These are phyloP conservation scores for Dendrolimus punctatus DNA, from an alignment of 1,140 invertebrate species.

Conservation along the genomic window DNA sequence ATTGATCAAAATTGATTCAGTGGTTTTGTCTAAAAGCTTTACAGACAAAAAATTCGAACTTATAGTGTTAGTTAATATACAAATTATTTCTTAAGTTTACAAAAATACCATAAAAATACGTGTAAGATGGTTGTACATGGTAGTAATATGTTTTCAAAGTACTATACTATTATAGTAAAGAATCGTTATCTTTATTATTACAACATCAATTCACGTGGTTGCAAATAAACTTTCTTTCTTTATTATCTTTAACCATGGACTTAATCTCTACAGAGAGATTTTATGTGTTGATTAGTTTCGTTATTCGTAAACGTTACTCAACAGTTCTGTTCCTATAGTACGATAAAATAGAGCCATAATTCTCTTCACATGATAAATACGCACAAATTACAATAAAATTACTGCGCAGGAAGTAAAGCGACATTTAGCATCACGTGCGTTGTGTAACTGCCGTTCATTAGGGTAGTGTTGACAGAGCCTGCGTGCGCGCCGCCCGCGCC, in stretches of 20 bases:
- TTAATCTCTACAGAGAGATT: neutral
- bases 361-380: conserved; percentile 65
- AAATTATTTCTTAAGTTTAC: no score
- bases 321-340: neutral
- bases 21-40: no score
- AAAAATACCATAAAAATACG: no score
- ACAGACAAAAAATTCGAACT: no score
- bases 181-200: no score
- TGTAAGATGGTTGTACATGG: no score
- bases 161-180: no score
- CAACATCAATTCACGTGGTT: no score
- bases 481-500: conserved; percentile 66
- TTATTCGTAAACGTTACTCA: conserved; percentile 12
- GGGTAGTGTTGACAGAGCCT: conserved; percentile 61
- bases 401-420: conserved; percentile 48
- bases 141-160: no score
- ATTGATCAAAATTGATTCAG: no score
- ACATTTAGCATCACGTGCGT: conserved; percentile 63
- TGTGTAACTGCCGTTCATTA: conserved; percentile 64
- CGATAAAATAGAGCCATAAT: conserved; percentile 35
- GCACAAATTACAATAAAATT: conserved; percentile 67
- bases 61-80: no score
- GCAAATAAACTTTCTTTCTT: neutral
- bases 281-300: conserved; percentile 1
- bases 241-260: neutral